phyloP scores from a whole-genome alignment of 1,140 invertebrate genomes.

The Anoplolepis gracilipes region DNA sequence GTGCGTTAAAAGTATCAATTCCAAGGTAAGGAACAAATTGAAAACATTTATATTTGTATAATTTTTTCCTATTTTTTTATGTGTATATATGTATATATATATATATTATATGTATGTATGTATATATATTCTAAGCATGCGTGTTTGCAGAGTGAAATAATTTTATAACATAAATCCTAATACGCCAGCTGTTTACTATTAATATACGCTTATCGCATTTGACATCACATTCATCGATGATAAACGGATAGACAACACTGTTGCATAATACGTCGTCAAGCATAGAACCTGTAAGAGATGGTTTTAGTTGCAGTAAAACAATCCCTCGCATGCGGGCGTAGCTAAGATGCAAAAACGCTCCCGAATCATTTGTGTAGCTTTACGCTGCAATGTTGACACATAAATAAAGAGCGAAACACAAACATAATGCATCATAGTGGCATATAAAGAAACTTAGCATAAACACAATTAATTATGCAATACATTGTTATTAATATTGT shows the following conservation, averaged over 20 bases:
- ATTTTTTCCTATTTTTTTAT: no score
- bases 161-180: slow-evolving; percentile 1
- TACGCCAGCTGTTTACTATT: not conserved
- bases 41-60: no score
- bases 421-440: not conserved
- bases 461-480: not conserved
- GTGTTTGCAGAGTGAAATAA: no score
- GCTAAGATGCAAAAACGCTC: not conserved
- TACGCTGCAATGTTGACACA: not conserved
- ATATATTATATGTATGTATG: no score
- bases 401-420: not conserved
- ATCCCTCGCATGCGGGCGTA: not conserved
- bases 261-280: slow-evolving; percentile 16
- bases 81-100: no score
- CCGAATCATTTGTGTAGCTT: slow-evolving; percentile 1
- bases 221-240: not conserved
- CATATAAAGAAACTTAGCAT: not conserved
- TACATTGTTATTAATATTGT: no score
- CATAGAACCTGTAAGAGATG: slow-evolving; percentile 4
- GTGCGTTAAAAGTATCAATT: not conserved
- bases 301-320: slow-evolving; percentile 8
- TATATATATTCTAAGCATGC: no score
- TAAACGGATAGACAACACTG: not conserved
- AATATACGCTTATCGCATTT: slow-evolving; percentile 10
- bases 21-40: not conserved